phyloP scores from a whole-genome alignment of 2,797 vertebrate genomes.

The Etheostoma perlongum region DNA sequence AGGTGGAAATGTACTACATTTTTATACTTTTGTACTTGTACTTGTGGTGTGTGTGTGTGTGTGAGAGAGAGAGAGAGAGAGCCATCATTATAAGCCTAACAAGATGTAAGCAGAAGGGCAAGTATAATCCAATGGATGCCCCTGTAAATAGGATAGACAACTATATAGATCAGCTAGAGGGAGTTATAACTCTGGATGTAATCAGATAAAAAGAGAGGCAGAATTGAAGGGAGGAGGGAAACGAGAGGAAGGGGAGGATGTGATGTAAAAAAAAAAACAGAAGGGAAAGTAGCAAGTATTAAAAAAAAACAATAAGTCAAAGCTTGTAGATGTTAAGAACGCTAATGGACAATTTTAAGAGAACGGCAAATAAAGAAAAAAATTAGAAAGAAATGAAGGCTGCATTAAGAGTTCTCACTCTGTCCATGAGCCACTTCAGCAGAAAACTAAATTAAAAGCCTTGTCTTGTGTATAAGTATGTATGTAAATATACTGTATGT shows the following conservation, averaged over 20 bases:
- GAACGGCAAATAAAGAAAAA: constrained; percentile 1
- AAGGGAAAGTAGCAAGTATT: constrained; percentile 4
- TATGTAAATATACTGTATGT: neutral
- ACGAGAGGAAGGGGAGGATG: neutral
- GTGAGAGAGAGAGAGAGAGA: neutral
- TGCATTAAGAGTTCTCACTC: constrained; percentile 39
- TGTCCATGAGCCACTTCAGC: constrained; percentile 35
- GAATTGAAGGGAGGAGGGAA: constrained; percentile 1
- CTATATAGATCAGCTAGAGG: constrained; percentile 64
- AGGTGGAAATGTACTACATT: neutral
- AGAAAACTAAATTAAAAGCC: constrained; percentile 64
- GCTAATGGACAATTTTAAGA: constrained; percentile 40
- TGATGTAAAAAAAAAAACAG: constrained; percentile 9
- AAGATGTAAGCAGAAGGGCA: constrained; percentile 59
- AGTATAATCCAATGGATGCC: constrained; percentile 63
- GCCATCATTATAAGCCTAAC: constrained; percentile 56
- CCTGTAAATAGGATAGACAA: constrained; percentile 67
- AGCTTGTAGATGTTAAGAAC: constrained; percentile 28
- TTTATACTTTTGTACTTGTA: neutral
- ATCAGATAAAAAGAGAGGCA: constrained; percentile 63
- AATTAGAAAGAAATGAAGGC: neutral
- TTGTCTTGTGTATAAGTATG: neutral
- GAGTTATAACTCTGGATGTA: constrained; percentile 67
- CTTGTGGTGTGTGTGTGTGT: neutral
- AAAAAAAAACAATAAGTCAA: constrained; percentile 34